Conservation (phyloP, 1,140 invertebrate genomes). For the Drosophila azteca region DNA sequence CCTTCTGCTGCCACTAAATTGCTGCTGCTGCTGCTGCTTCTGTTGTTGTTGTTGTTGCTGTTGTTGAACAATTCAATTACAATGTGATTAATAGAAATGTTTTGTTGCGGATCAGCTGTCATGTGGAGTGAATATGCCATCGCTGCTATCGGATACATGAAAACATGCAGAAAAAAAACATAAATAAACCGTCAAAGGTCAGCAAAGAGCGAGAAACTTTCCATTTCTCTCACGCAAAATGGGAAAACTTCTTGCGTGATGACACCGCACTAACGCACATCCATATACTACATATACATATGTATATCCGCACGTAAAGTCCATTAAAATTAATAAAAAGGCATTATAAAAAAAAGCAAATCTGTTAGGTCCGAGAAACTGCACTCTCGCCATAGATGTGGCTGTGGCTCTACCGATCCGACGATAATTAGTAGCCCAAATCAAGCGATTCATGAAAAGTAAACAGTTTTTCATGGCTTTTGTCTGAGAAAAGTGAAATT, state of each 20-base stretch:
- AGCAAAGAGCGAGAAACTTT: slow-evolving; percentile 58
- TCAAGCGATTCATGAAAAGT: slow-evolving; percentile 57
- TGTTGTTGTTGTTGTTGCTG: too few species aligned
- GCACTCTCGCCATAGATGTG: slow-evolving; percentile 49
- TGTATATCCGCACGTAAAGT: slow-evolving; percentile 57
- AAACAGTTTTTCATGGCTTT: slow-evolving; percentile 73
- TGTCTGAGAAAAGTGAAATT: slow-evolving; percentile 76
- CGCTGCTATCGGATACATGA: slow-evolving; percentile 3
- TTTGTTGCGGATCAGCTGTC: slow-evolving; percentile 59
- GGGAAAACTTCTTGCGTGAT: slow-evolving; percentile 74
- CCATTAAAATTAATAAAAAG: slow-evolving; percentile 73
- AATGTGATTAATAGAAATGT: slow-evolving; percentile 72
- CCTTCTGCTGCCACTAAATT: slow-evolving; percentile 11
- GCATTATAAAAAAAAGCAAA: slow-evolving; percentile 41
- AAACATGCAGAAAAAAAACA: too few species aligned
- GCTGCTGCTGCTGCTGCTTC: too few species aligned
- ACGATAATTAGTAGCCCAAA: slow-evolving; percentile 69
- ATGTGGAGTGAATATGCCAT: slow-evolving; percentile 30
- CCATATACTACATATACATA: too few species aligned
- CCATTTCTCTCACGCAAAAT: slow-evolving; percentile 73
- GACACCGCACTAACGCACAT: slow-evolving; percentile 46
- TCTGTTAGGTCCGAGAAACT: slow-evolving; percentile 20
- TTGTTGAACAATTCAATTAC: slow-evolving; percentile 70
- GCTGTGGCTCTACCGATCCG: slow-evolving; percentile 30
- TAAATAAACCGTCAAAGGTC: slow-evolving; percentile 41